Percentiles rank a stretch among this genome's conserved stretches.
These are phyloP conservation scores for Riptortus pedestris DNA, from an alignment of 1,140 invertebrate species.

Conservation along the genomic window DNA sequence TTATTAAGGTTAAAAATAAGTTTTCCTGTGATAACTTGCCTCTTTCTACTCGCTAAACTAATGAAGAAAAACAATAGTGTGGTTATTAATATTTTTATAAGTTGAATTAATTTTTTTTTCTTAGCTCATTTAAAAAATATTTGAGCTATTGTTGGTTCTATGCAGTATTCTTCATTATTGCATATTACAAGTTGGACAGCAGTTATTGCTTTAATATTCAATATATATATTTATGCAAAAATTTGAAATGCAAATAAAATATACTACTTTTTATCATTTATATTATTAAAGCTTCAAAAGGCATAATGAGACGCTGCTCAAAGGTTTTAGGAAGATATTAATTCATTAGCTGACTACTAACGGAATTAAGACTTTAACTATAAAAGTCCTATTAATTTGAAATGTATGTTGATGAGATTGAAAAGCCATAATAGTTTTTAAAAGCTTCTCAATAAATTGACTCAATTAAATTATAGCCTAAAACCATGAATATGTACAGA, in stretches of 20 bases:
- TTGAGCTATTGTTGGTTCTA: no score
- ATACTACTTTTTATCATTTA: not conserved
- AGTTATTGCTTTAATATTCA: no score
- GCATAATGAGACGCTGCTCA: slow-evolving; percentile 4
- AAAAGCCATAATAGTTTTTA: slow-evolving; percentile 1
- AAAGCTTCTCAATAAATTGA: not conserved
- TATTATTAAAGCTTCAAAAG: slow-evolving; percentile 7
- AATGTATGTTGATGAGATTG: not conserved
- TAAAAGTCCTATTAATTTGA: not conserved
- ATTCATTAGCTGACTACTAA: not conserved
- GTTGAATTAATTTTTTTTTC: no score
- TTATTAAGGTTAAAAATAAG: no score
- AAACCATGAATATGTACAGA: not conserved
- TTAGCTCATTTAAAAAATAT: no score
- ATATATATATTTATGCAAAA: no score
- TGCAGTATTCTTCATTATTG: no score
- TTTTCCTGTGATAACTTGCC: no score
- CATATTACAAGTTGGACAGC: no score
- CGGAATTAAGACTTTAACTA: not conserved
- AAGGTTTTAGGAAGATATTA: not conserved
- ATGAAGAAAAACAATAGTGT: no score
- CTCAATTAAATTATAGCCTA: not conserved
- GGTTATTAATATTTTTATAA: no score
- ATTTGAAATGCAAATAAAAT: not conserved
- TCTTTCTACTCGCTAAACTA: no score